Percentiles rank a stretch among this genome's conserved stretches.
phyloP scores from a whole-genome alignment of 2,113 vertebrate species.

The Glaucidium brasilianum region DNA sequence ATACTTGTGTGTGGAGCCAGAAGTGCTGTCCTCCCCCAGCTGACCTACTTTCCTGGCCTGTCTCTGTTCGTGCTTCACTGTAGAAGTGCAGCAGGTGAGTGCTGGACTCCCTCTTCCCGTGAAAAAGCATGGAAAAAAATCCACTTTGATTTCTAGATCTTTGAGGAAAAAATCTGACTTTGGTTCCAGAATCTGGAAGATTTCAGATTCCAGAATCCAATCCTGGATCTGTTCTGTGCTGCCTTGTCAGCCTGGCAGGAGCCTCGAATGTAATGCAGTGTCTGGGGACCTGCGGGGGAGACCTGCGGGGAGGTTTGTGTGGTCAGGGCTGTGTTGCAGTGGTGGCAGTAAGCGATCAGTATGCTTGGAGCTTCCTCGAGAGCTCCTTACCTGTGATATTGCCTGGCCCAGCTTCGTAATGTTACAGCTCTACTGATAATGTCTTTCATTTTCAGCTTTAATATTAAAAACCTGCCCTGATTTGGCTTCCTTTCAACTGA shows the following conservation, averaged over 20 bases:
- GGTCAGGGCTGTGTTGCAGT: not conserved
- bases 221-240: not conserved
- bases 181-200: not conserved
- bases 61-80: not conserved
- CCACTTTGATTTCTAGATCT: not conserved
- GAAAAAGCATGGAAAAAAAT: fast-evolving
- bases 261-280: not conserved
- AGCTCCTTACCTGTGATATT: not conserved
- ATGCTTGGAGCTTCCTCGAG: not conserved
- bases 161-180: not conserved
- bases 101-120: not conserved
- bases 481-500: not conserved
- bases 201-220: no score
- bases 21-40: not conserved
- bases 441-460: constrained; percentile 9
- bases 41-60: not conserved
- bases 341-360: not conserved
- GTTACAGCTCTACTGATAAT: not conserved
- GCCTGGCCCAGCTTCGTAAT: not conserved
- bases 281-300: not conserved
- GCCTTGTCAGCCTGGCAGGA: not conserved
- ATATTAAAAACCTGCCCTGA: not conserved
- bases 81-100: not conserved
- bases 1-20: not conserved
- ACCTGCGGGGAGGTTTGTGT: not conserved